Evolutionary conservation across 2,113 vertebrate species (phyloP), one percentile per base, ranked within the genome.

Genomic region (Notechis scutatus): DNA sequence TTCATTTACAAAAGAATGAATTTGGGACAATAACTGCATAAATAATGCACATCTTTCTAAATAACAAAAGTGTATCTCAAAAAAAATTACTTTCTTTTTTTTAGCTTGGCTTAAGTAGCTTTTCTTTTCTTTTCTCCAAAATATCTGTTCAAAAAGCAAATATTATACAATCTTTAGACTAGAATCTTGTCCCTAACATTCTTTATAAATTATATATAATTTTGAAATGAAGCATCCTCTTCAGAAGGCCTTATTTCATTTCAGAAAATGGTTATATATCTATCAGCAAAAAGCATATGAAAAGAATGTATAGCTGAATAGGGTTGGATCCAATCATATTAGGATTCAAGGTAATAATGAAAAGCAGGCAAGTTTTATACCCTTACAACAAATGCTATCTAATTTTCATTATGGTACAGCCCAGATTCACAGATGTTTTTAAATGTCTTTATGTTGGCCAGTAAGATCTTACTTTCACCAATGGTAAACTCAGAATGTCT

Each of bases 161-260:
- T 39, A 52, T 56, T 88, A 92, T 21, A n/a, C 52, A 59, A 64
- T 86, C 34, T 81, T 59, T 39, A 88, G 94, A 93, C 12, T 47
- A 18, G 1, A 47, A 5, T 87, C 2, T 55, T 95, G 74, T 52
- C 47, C n/a, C 89, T 93, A 91, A 55, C 91, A 94, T 69, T 92
- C 45, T 92, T 91, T 85, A 86, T 91, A 94, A 94, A 94, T 93
- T 91, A 93, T 5, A 12, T 59, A 26, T 7, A 54, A 92, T 91
- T 96, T 11, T 47, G 92, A 95, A 95, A 85, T 92, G 94, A 96
- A 96, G 81, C 69, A 90, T 88, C 8, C 29, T 10, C 92, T 61
- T 69, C 55, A 93, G 93, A 96, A 57, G 21, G 29, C 12, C 52
- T 1, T 2, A 91, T 95, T 96, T 95, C 94, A 91, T 95, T 96